These are phyloP conservation scores for Drosophila subsilvestris DNA, from an alignment of 2,888 invertebrate species.

Conservation along the genomic window DNA sequence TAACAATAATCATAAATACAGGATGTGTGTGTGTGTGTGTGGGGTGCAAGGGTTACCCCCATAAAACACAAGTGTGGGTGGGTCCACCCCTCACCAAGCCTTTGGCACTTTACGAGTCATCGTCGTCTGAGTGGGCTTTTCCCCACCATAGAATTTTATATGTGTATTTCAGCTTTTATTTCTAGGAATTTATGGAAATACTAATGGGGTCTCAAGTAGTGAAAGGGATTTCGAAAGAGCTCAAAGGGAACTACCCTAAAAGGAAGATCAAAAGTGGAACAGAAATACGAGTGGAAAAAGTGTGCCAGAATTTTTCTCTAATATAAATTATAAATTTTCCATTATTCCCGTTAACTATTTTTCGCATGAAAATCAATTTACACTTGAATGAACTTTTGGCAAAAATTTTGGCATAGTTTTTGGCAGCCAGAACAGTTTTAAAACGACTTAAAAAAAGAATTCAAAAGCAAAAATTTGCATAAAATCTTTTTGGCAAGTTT, in stretches of 20 bases:
- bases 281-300: too few relatives aligned
- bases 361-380: constrained; percentile 32
- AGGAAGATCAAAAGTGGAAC: neutral
- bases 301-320: neutral
- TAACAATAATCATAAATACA: constrained; percentile 60
- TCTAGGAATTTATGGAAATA: constrained; percentile 13
- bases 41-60: constrained; percentile 19
- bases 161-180: neutral
- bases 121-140: constrained; percentile 26
- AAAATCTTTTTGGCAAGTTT: constrained; percentile 48
- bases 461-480: constrained; percentile 39
- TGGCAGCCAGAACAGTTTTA: constrained; percentile 18
- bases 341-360: neutral
- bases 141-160: constrained; percentile 7
- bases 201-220: constrained; percentile 31
- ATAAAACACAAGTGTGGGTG: constrained; percentile 6
- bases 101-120: constrained; percentile 22
- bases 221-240: neutral
- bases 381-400: constrained; percentile 33
- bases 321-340: constrained; percentile 5
- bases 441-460: constrained; percentile 33
- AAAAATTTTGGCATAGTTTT: constrained; percentile 14
- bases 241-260: neutral
- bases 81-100: constrained; percentile 7
- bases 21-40: constrained; percentile 22